phyloP scores from a whole-genome alignment of 2,888 invertebrate species.

The Pollenia griseotomentosa region DNA sequence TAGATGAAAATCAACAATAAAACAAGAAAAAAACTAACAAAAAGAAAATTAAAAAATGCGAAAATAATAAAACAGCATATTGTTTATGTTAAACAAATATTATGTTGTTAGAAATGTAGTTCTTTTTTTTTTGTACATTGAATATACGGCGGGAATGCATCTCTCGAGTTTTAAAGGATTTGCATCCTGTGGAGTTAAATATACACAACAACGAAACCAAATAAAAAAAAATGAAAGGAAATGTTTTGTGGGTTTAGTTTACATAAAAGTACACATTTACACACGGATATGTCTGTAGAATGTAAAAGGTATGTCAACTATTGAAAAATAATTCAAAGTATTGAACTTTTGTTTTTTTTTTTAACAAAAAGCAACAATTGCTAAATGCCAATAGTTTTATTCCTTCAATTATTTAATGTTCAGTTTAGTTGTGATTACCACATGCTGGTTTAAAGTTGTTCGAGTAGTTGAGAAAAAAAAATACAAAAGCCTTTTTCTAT shows the following conservation, averaged over 20 bases:
- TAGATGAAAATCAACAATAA: constrained; percentile 49
- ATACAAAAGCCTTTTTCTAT: neutral
- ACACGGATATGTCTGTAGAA: neutral
- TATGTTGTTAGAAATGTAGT: constrained; percentile 52
- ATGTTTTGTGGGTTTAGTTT: constrained; percentile 57
- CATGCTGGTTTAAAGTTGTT: constrained; percentile 61
- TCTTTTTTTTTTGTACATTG: constrained; percentile 18
- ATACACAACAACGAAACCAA: constrained; percentile 36
- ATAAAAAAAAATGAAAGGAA: neutral
- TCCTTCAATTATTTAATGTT: constrained; percentile 49
- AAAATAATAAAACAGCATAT: constrained; percentile 66
- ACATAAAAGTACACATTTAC: neutral
- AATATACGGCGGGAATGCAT: constrained; percentile 46
- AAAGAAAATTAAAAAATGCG: constrained; percentile 12
- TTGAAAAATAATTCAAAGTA: constrained; percentile 16
- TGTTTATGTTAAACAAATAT: constrained; percentile 73
- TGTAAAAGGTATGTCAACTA: neutral
- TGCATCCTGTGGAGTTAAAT: constrained; percentile 68
- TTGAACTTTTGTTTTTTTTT: neutral
- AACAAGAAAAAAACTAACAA: constrained; percentile 15
- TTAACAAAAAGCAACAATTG: constrained; percentile 47
- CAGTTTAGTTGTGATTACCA: constrained; percentile 64
- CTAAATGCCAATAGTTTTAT: constrained; percentile 29
- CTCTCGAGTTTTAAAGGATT: constrained; percentile 62
- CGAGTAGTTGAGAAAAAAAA: constrained; percentile 51